Conservation (phyloP, 2,113 vertebrate species). For the human region GRCh38 chr12:113052501-113053000, state of each 20-base stretch:
- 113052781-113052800: not conserved
- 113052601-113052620: not conserved
- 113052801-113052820: not conserved
- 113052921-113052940: not conserved
- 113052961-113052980: not conserved
- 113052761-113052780: too few species aligned
- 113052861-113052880: not conserved
- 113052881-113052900: too few species aligned
- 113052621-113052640: too few species aligned
- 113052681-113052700: fast-evolving
- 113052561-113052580: not conserved
- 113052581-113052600: not conserved
- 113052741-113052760: too few species aligned
- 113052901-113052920: not conserved
- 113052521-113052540: not conserved
- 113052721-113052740: too few species aligned
- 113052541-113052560: not conserved
- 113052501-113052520: not conserved
- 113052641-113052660: not conserved
- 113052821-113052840: not conserved
- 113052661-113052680: not conserved
- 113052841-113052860: not conserved
- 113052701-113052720: too few species aligned
- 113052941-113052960: not conserved
- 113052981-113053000: not conserved